Conservation (phyloP, 2,888 invertebrate species). For the Lycocerus yunnanus region DNA sequence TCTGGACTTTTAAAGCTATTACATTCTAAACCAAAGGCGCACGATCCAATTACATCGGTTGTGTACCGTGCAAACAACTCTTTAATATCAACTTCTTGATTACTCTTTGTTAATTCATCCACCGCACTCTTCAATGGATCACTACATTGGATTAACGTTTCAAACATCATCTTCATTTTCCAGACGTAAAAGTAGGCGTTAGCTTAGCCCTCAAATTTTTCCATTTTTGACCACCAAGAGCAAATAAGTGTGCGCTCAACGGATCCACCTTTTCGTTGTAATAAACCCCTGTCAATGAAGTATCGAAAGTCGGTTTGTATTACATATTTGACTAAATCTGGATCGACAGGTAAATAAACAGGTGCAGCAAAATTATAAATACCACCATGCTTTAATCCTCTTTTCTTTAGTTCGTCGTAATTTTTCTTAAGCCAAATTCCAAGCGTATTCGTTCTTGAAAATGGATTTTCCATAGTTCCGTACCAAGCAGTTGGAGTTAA, state of each 20-base stretch:
- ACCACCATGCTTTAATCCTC: constrained; percentile 36
- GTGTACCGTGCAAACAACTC: constrained; percentile 60
- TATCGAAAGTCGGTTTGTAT: constrained; percentile 63
- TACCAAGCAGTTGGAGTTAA: neutral
- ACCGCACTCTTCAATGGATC: neutral
- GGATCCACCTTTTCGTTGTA: constrained; percentile 62
- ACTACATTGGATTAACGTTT: constrained; percentile 57
- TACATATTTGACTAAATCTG: constrained; percentile 49
- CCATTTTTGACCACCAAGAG: constrained; percentile 63
- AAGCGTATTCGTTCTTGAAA: neutral
- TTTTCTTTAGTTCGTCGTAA: constrained; percentile 33
- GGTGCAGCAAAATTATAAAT: constrained; percentile 33
- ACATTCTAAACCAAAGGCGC: constrained; percentile 63
- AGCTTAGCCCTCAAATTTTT: constrained; percentile 63
- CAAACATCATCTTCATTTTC: constrained; percentile 67
- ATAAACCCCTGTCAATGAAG: constrained; percentile 67
- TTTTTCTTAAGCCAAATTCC: constrained; percentile 8
- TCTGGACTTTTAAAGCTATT: constrained; percentile 54
- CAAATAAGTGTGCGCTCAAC: constrained; percentile 62
- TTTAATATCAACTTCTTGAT: constrained; percentile 38
- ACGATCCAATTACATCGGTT: constrained; percentile 63
- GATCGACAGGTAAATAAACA: constrained; percentile 36
- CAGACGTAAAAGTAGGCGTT: constrained; percentile 67
- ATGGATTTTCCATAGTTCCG: neutral
- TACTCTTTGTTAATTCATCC: neutral